phyloP scores from a whole-genome alignment of 2,113 vertebrate species.

The Platysternon megacephalum region DNA sequence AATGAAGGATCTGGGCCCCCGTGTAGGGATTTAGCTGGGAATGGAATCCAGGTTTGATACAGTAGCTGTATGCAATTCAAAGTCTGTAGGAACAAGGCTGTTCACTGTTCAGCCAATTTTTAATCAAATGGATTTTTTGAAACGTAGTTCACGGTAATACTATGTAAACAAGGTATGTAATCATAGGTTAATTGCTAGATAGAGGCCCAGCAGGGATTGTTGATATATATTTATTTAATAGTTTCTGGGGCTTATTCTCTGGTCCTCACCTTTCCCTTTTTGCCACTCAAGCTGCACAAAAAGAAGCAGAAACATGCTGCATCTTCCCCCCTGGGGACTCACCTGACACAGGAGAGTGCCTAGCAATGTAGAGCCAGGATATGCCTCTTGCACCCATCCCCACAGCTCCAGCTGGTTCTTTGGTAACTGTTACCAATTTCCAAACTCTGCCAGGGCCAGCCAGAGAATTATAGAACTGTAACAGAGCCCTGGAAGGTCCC shows the following conservation, averaged over 20 bases:
- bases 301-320: neutral
- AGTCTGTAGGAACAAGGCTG: accelerated
- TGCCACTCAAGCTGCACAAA: neutral
- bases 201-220: neutral
- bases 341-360: neutral
- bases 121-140: accelerated
- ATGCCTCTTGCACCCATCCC: neutral
- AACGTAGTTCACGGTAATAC: neutral
- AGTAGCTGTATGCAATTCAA: neutral
- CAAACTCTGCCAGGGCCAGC: neutral
- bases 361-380: neutral
- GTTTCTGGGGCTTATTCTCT: neutral
- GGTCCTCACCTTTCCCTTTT: neutral
- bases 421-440: constrained; percentile 5
- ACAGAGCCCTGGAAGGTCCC: neutral
- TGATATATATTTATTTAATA: neutral
- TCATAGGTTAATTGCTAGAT: neutral
- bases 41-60: neutral
- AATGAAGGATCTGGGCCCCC: accelerated
- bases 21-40: neutral
- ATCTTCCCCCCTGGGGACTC: neutral
- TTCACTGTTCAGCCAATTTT: neutral
- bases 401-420: constrained; percentile 33
- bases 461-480: neutral
- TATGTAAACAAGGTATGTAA: neutral